phyloP scores from a whole-genome alignment of 92 coral and sea anemone species.

The Pocillopora grandis region DNA sequence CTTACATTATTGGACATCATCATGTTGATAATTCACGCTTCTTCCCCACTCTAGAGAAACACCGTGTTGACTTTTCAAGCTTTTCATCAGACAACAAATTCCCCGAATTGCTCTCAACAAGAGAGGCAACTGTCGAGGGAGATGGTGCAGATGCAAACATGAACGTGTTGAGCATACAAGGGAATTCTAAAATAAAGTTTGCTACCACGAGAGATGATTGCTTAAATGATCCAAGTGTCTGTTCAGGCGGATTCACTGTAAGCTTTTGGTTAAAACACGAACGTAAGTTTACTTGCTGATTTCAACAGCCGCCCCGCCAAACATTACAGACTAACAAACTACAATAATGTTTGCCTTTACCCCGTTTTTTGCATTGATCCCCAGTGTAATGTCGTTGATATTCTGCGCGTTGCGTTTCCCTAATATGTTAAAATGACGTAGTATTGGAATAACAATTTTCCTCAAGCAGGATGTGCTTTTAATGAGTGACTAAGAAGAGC shows the following conservation, averaged over 20 bases:
- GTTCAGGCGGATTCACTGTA: slow-evolving; percentile 48
- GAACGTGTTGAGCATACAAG: slow-evolving; percentile 6
- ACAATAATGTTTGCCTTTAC: too few relatives aligned
- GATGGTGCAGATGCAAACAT: slow-evolving; percentile 8
- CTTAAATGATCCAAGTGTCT: slow-evolving; percentile 34
- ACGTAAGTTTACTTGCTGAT: slow-evolving; percentile 16
- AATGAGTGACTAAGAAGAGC: too few relatives aligned
- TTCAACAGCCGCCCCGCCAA: too few relatives aligned
- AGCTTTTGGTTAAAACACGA: slow-evolving; percentile 56
- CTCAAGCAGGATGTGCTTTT: too few relatives aligned
- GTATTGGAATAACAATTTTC: too few relatives aligned
- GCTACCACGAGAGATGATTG: slow-evolving; percentile 34
- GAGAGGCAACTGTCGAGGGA: not conserved
- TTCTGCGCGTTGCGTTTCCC: too few relatives aligned
- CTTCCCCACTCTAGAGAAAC: not conserved
- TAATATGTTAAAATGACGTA: too few relatives aligned
- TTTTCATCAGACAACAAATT: not conserved
- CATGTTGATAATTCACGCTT: too few relatives aligned
- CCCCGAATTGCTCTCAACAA: not conserved
- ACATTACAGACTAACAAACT: too few relatives aligned
- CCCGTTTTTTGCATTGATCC: too few relatives aligned
- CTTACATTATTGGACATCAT: too few relatives aligned
- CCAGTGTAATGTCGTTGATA: too few relatives aligned
- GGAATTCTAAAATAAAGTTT: not conserved
- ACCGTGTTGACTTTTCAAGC: slow-evolving; percentile 16